Evolutionary conservation across 2,113 vertebrate genomes (phyloP).

Genomic region (Ptilonorhynchus violaceus): DNA sequence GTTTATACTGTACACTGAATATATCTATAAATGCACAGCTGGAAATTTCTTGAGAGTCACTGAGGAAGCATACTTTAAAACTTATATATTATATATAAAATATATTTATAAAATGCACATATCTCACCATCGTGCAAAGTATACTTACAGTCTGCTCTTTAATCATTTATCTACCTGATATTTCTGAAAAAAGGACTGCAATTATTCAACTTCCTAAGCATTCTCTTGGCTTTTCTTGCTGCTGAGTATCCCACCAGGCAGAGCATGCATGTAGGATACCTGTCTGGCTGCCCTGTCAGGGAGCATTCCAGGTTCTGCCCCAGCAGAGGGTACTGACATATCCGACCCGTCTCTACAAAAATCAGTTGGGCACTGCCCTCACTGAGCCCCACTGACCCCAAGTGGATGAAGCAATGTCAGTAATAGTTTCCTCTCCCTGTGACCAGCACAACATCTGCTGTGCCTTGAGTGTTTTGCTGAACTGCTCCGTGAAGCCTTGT

Average conservation of each 20-base stretch:
- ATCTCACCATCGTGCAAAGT: not conserved
- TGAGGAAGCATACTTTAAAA: not conserved
- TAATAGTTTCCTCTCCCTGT: not conserved
- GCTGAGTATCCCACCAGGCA: not conserved
- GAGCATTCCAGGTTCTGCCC: not conserved
- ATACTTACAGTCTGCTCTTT: not conserved
- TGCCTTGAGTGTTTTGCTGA: not conserved
- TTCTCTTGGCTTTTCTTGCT: not conserved
- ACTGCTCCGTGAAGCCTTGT: not conserved
- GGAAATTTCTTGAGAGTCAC: not conserved
- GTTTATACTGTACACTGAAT: not conserved
- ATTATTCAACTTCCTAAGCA: not conserved
- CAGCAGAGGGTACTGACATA: not conserved
- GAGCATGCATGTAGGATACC: rapidly evolving
- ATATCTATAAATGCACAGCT: not conserved
- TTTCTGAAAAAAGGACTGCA: not conserved
- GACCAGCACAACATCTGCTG: not conserved
- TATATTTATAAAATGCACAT: not conserved
- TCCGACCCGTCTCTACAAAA: not conserved
- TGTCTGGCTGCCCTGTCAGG: not conserved
- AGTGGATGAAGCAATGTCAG: not conserved
- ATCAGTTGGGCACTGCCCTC: not conserved
- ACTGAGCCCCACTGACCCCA: not conserved
- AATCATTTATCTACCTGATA: not conserved
- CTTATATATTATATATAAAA: not conserved